These are phyloP conservation scores for Vombatus ursinus DNA, from an alignment of 2,113 vertebrate species.

Conservation along the genomic window DNA sequence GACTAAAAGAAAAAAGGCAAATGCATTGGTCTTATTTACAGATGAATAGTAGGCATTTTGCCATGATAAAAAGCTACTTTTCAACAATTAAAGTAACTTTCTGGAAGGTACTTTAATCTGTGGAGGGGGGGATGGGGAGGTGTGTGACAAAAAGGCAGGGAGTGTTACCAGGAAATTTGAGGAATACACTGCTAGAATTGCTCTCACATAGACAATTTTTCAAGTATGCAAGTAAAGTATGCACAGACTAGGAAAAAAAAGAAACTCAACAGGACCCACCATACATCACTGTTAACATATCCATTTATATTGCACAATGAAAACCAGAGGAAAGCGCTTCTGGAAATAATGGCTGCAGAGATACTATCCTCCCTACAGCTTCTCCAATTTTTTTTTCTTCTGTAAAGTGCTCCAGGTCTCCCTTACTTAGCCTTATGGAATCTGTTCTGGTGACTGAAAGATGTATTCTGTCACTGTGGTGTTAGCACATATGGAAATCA, in stretches of 20 bases:
- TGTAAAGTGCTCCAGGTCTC: constrained; percentile 10
- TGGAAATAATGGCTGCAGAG: background rate
- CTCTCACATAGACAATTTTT: constrained; percentile 38
- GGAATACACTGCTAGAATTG: constrained; percentile 39
- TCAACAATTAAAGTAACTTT: constrained; percentile 66
- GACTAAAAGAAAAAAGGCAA: constrained; percentile 50
- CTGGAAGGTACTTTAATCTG: constrained; percentile 37
- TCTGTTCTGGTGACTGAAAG: constrained; percentile 33
- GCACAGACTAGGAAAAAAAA: constrained; percentile 60
- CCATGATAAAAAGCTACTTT: constrained; percentile 48
- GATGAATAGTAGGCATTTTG: constrained; percentile 56
- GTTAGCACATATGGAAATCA: constrained; percentile 39
- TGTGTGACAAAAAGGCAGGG: background rate
- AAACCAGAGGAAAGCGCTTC: constrained; percentile 37
- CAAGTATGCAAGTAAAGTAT: constrained; percentile 67
- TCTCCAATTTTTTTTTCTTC: constrained; percentile 13
- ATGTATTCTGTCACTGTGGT: background rate
- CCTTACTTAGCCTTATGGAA: background rate
- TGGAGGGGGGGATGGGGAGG: too few relatives aligned
- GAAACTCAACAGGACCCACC: constrained; percentile 72
- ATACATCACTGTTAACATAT: constrained; percentile 69
- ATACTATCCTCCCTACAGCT: background rate
- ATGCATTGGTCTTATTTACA: constrained; percentile 59
- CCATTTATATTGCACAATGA: constrained; percentile 76
- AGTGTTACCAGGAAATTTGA: background rate